Base-by-base conservation (phyloP, 1,140 invertebrate species). In the Euschistus heros region DNA sequence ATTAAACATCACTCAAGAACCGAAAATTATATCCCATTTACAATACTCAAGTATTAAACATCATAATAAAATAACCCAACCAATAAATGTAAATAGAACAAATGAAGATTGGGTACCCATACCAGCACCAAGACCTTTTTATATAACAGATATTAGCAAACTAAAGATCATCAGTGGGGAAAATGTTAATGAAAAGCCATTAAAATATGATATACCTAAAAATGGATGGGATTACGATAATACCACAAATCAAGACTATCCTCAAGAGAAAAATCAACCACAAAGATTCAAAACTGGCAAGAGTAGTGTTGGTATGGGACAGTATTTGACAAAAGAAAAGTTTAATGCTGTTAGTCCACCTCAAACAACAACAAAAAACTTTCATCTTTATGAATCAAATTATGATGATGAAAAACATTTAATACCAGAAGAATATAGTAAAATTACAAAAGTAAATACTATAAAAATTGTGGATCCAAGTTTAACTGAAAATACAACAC, bases 31-130 rank as follows among this genome's bases (percentile, higher is more conserved):
- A 10, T 27, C 54, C 24, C 54, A 22, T 2, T 3, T 57, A 0
- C 54, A 26, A 24, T 20, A 24, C 15, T 14, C 24, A 24, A 2
- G 4, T 6, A 57, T 26, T 57, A 22, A 37, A 26, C 26, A 42
- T 44, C 59, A 33, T 2, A 18, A 61, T 17, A 18, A 24, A 37
- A 17, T 20, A 37, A 18, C 27, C 7, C 17, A 30, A 17, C n/a
- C 27, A n/a, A 60, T 65, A 37, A 67, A 62, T 46, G 27, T 59
- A 37, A 66, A 68, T 54, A 59, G 57, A 44, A 63, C 66, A 44
- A 65, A 66, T 17, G 60, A 66, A 64, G 66, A 67, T 64, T 72
- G 71, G 71, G 64, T 72, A 27, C 71, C 71, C 17, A 71, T 72
- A 62, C 70, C 71, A 37, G 69, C 71, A 37, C 68, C 70, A 0